Percentiles rank a stretch among this genome's conserved stretches.
These are phyloP conservation scores for Hemicordylus capensis DNA, from an alignment of 2,113 vertebrate species.

Conservation along the genomic window DNA sequence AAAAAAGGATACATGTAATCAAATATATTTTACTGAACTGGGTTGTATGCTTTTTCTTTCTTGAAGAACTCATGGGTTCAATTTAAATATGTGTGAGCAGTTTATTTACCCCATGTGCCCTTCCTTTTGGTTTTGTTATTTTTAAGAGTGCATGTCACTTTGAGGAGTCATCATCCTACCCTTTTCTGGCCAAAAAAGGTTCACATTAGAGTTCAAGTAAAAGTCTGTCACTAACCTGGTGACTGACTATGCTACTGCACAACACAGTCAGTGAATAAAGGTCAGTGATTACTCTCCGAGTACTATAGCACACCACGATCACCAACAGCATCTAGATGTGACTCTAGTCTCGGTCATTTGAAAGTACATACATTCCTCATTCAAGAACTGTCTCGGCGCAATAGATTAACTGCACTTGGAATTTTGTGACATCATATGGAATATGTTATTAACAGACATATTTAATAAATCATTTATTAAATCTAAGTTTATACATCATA, in stretches of 20 bases:
- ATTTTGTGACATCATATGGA: too few relatives aligned
- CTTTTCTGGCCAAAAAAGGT: background rate
- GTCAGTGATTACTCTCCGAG: conserved; percentile 65
- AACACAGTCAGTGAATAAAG: conserved; percentile 28
- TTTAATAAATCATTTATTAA: too few relatives aligned
- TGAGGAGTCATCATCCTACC: background rate
- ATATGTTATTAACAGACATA: too few relatives aligned
- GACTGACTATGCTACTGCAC: conserved; percentile 48
- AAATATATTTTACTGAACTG: background rate
- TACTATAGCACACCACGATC: conserved; percentile 67
- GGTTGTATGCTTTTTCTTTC: background rate
- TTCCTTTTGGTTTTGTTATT: background rate
- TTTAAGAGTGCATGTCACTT: background rate
- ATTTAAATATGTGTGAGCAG: too few relatives aligned
- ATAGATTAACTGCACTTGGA: too few relatives aligned
- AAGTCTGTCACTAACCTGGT: conserved; percentile 22
- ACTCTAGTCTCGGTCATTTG: conserved; percentile 34
- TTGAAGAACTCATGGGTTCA: background rate
- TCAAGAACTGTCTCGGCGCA: too few relatives aligned
- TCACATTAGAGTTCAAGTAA: background rate
- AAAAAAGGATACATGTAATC: background rate
- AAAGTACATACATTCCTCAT: background rate
- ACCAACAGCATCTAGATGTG: conserved; percentile 53
- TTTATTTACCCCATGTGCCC: too few relatives aligned
- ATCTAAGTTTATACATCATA: too few relatives aligned